Base-by-base conservation (phyloP, 2,888 invertebrate genomes). In the Xestia rhomboidea region DNA sequence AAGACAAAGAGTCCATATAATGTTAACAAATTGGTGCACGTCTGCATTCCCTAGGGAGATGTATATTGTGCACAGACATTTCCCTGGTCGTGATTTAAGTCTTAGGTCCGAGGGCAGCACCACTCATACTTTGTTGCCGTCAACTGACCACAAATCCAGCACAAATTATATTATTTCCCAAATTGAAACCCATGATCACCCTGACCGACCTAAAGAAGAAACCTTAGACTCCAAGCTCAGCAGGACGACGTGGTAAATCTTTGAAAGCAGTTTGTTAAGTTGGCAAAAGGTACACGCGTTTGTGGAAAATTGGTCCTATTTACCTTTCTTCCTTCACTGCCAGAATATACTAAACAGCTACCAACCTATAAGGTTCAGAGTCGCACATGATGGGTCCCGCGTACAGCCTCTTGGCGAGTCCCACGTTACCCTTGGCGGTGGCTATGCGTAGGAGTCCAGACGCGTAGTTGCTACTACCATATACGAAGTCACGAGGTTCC, bases 401-500 rank as follows among this genome's bases (percentile, higher is more conserved):
- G 30, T 93, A 92, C 38, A 95, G 87, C 62, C 88, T 95, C 89
- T 91, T 97, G 76, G 89, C 90, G 68, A 74, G 93, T 73, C 93
- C 95, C 80, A 88, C 90, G 93, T 98, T 98, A 30, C 98, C 98
- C 34, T 97, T 97, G 0, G 97, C 95, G 86, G 97, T 97, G 1
- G 98, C 98, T 24, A 99, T 95, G 68, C 98, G 97, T 60, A 99
- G 97, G 89, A 98, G 97, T 0, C 98, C 98, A 0, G 98, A 98
- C 2, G 97, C 96, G 82, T 97, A 97, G 85, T 95, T 96, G 82
- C 93, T 93, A 21, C 92, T 81, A 0, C 98, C 98, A 88, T 98
- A 98, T 18, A 95, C 93, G 60, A 97, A 96, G 70, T 97, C 96
- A 15, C 96, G 93, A 0, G 98, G 98, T 88, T 98, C 97, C 89